Evolutionary conservation across 2,113 vertebrate genomes (phyloP), one percentile per base, ranked within the genome.

Genomic region (Dicrurus megarhynchus): DNA sequence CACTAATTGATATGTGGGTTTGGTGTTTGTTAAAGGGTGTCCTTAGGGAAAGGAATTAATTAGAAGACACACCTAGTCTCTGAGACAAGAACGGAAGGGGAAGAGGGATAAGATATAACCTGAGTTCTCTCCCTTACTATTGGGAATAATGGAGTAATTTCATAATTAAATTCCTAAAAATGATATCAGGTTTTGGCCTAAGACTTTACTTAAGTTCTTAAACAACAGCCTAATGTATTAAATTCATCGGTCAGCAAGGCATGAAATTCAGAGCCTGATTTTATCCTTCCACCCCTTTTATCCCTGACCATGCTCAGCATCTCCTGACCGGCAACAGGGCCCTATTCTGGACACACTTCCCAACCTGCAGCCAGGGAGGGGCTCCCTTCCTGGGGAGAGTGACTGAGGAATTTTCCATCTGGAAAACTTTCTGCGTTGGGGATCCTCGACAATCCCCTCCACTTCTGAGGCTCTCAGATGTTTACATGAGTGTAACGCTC

Each of bases 301-400:
- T 55, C 42, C 35, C 16, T 56, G 64, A 49, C 7, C 0, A 0
- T 2, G 22, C 12, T 4, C 33, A 37, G 9, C 5, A 4, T 16
- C 47, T 15, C 33, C 56, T 39, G 42, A 37, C 1, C 53, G 74
- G 17, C 1, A 3, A 24, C 16, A 79, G 44, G 12, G 11, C 6
- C 13, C 11, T 23, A 0, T 19, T 41, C 69, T 55, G n/a, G 50
- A 22, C 28, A 30, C 28, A 11, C 4, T 82, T 75, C 26, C 8
- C 27, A 7, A 4, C 28, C 28, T n/a, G 26, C 15, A 80, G 60
- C 63, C 61, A 33, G 21, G 39, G 5, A 12, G 8, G 3, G 16
- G 7, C 32, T 90, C 37, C 55, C 8, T 16, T 24, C 32, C 46
- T 3, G 2, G 46, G 1, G 1, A 88, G 39, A 24, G 11, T 5